Base-by-base conservation (phyloP, 2,888 invertebrate species). In the Drosophila niveifrons region DNA sequence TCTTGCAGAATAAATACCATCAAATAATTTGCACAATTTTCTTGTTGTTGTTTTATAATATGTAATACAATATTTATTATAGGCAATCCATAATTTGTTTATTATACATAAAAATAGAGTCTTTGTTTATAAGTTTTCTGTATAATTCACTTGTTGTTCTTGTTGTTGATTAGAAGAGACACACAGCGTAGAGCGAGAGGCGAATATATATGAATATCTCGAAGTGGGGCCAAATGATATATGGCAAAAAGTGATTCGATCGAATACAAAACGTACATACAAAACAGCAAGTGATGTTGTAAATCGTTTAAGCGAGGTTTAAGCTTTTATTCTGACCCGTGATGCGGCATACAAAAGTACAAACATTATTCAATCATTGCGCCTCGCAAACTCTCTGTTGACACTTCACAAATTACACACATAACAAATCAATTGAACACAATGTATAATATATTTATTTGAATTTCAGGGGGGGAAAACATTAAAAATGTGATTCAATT, bases 141-240 rank as follows among this genome's bases (percentile, higher is more conserved):
- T 46, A 13, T 55, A 10, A 11, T 56, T 43, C 18, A 23, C 46
- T 53, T 55, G 15, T 43, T 23, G 3, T 11, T 29, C 46, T 53
- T 51, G 15, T 74, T 46, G 10, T 51, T 47, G 36, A 29, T 48
- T 58, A 36, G 23, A 23, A 23, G 23, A 23, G 64, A 65, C 64
- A 65, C 85, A 76, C 80, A 72, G 68, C 66, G 62, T 43, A 72
- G 77, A 88, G 88, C 88, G 77, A 88, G 85, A 84, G 64, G 77
- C 69, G 73, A 65, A 41, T 41, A 41, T 41, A 41, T 41, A 41
- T 41, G 39, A 15, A 13, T 47, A 68, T n/a, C n/a, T 2, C n/a
- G 43, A 17, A 34, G 50, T n/a, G n/a, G 28, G 23, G 50, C 41
- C 55, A 41, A 13, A 58, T 39, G 62, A 29, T 71, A 29, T 71